Evolutionary conservation across 2,113 vertebrate species (phyloP).

Genomic region (Entomyzon cyanotis): DNA sequence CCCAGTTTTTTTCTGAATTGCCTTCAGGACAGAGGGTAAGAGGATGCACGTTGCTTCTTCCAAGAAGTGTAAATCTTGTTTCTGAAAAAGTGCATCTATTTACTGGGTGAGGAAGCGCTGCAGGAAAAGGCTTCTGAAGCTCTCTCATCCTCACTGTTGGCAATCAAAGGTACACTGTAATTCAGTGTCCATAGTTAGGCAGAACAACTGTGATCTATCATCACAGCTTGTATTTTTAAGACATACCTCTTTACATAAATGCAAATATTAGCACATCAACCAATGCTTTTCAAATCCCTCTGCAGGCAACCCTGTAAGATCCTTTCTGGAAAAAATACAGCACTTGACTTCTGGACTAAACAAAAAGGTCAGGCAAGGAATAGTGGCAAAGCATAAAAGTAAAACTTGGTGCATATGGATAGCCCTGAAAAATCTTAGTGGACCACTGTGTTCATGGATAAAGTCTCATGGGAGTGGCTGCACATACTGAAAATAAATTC

Average conservation of each 20-base stretch:
- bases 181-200: background rate
- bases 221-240: background rate
- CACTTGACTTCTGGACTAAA: background rate
- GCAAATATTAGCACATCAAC: background rate
- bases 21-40: background rate
- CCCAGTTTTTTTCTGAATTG: background rate
- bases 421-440: background rate
- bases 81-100: background rate
- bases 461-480: background rate
- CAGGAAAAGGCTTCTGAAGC: background rate
- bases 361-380: background rate
- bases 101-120: background rate
- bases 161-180: background rate
- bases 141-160: background rate
- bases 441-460: background rate
- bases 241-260: background rate
- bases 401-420: background rate
- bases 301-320: background rate
- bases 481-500: background rate
- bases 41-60: background rate
- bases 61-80: background rate
- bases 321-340: background rate
- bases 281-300: background rate
- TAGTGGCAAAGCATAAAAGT: background rate
- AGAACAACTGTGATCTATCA: background rate